phyloP scores from a whole-genome alignment of 2,113 vertebrate genomes.

The Cebus imitator region DNA sequence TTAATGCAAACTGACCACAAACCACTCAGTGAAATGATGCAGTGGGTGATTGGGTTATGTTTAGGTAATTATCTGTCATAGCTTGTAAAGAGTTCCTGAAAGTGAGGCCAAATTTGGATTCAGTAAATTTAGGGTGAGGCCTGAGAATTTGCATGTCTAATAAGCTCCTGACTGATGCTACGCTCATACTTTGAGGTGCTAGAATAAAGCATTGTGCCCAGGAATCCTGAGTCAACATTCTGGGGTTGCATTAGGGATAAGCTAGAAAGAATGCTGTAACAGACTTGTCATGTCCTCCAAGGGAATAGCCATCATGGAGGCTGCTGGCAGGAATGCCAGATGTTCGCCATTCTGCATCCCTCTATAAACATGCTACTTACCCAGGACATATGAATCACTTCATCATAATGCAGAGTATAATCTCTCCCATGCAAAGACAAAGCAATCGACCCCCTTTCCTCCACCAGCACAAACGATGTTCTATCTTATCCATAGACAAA shows the following conservation, averaged over 20 bases:
- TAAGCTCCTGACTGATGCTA: neutral
- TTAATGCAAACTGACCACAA: constrained; percentile 9
- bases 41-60: neutral
- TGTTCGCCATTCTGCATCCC: neutral
- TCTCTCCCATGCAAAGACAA: neutral
- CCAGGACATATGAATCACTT: neutral
- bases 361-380: neutral
- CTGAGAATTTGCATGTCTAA: neutral
- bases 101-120: constrained; percentile 1
- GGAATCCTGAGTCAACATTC: neutral
- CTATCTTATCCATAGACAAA: neutral
- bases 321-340: neutral
- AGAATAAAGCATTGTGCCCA: neutral
- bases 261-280: neutral
- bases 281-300: neutral
- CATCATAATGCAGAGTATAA: neutral
- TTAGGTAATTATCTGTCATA: neutral
- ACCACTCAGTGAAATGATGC: neutral
- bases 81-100: neutral
- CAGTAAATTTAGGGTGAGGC: neutral
- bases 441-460: neutral
- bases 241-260: neutral
- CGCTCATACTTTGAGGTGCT: neutral
- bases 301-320: neutral
- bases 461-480: neutral